These are phyloP conservation scores for Caiman crocodilus DNA, from an alignment of 2,797 vertebrate genomes.

Conservation along the genomic window DNA sequence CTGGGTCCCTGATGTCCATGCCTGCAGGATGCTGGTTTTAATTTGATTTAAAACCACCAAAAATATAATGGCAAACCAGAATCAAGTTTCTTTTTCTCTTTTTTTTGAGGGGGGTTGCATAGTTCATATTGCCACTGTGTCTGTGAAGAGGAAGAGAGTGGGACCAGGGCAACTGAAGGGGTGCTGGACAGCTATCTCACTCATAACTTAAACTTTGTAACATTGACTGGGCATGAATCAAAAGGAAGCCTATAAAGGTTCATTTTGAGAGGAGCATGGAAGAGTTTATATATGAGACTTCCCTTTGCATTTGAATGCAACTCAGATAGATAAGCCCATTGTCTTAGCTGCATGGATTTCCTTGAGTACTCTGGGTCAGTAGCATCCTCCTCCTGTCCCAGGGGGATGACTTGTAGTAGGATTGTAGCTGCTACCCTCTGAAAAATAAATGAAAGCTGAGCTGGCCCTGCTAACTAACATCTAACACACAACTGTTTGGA, in stretches of 20 bases:
- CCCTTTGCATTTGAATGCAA: background rate
- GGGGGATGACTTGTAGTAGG: constrained; percentile 35
- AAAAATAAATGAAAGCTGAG: constrained; percentile 35
- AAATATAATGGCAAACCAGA: too few species aligned
- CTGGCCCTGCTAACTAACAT: constrained; percentile 30
- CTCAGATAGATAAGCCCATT: background rate
- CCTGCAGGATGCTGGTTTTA: too few species aligned
- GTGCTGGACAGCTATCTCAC: background rate
- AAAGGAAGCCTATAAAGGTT: background rate
- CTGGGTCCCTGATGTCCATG: too few species aligned
- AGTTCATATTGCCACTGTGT: background rate
- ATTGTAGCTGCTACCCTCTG: constrained; percentile 39
- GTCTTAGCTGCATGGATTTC: background rate
- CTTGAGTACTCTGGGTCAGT: constrained; percentile 9
- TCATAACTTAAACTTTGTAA: background rate
- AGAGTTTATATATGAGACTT: background rate
- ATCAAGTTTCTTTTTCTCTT: background rate
- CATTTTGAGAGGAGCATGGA: background rate
- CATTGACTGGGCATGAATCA: background rate
- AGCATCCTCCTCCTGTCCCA: background rate
- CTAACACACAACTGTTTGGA: constrained; percentile 25
- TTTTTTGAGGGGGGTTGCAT: background rate
- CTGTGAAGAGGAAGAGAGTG: background rate
- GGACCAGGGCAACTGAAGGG: background rate
- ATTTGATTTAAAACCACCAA: too few species aligned